Evolutionary conservation across 2,113 vertebrate species (phyloP), one percentile per base, ranked within the genome.

Genomic region (Seriola dumerili): DNA sequence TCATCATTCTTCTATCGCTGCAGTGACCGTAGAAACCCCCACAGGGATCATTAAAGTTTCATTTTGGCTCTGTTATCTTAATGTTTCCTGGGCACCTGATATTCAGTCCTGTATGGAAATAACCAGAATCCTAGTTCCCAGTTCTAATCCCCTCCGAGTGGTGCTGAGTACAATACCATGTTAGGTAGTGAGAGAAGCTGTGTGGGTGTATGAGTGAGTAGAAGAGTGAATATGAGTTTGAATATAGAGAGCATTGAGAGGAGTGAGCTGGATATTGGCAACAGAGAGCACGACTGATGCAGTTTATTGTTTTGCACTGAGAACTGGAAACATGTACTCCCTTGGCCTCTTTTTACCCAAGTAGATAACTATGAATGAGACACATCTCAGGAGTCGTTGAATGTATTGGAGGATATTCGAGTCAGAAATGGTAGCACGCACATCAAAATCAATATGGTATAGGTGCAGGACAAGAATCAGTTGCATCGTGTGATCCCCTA

Each of bases 161-260:
- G 81, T 86, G 83, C 83, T 72, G 75, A 76, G 74, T 75, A 88
- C 81, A 87, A 81, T 61, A 86, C 90, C 85, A 87, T 92, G 91
- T 90, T 90, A 85, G 90, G 92, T 88, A 88, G 88, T 1, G 23
- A 91, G 86, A 70, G 71, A 89, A 79, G 81, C 76, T 80, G 88
- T 83, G 94, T 91, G 92, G 90, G 94, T 66, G 94, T 88, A 66
- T 77, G 81, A 91, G 91, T 87, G 91, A 90, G 93, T 74, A 88
- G 79, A 92, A 71, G 88, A 86, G 89, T 78, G 92, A 90, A 86
- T 81, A 72, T 58, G 82, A 85, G 84, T 90, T 84, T 79, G 82
- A 82, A 81, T 85, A 89, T 83, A 78, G 65, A 87, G 82, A 83
- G 81, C 68, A 44, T 86, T 93, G 66, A 89, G 78, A 79, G 85